Evolutionary conservation across 2,113 vertebrate genomes (phyloP).

Genomic region (Spea multiplicata): DNA sequence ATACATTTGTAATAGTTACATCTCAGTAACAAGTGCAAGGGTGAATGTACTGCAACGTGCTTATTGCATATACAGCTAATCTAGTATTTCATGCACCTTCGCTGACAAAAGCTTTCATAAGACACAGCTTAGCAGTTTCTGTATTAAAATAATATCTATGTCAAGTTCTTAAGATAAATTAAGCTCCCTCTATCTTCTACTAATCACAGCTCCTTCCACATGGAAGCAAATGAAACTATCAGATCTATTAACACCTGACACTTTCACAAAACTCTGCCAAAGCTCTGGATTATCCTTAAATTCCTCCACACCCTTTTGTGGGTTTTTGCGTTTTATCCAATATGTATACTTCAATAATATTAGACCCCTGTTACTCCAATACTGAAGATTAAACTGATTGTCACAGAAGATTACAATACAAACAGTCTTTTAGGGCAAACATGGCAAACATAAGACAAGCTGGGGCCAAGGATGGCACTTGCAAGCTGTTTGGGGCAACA

Average conservation of each 20-base stretch:
- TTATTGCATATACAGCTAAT: not conserved
- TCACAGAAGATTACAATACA: too few relatives aligned
- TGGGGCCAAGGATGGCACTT: too few relatives aligned
- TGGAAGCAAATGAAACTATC: slow-evolving; percentile 28
- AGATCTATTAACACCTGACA: slow-evolving; percentile 29
- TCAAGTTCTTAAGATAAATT: slow-evolving; percentile 14
- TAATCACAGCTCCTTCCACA: slow-evolving; percentile 30
- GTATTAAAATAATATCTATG: slow-evolving; percentile 29
- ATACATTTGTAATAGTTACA: not conserved
- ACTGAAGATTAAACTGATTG: too few relatives aligned
- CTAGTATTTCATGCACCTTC: slow-evolving; percentile 11
- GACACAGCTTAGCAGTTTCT: slow-evolving; percentile 20
- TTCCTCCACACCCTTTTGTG: not conserved
- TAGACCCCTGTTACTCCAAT: too few relatives aligned
- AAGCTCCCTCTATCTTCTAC: not conserved
- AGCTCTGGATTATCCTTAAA: slow-evolving; percentile 13
- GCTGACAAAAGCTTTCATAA: not conserved
- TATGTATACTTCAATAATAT: too few relatives aligned
- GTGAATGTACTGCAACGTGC: not conserved
- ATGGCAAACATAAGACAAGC: too few relatives aligned
- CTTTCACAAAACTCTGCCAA: slow-evolving; percentile 10
- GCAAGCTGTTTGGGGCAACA: too few relatives aligned
- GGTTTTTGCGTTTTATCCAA: too few relatives aligned
- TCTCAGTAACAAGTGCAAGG: not conserved
- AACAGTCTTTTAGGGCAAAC: too few relatives aligned